Evolutionary conservation across 2,113 vertebrate genomes (phyloP).

Genomic region (Hemichromis elongatus): DNA sequence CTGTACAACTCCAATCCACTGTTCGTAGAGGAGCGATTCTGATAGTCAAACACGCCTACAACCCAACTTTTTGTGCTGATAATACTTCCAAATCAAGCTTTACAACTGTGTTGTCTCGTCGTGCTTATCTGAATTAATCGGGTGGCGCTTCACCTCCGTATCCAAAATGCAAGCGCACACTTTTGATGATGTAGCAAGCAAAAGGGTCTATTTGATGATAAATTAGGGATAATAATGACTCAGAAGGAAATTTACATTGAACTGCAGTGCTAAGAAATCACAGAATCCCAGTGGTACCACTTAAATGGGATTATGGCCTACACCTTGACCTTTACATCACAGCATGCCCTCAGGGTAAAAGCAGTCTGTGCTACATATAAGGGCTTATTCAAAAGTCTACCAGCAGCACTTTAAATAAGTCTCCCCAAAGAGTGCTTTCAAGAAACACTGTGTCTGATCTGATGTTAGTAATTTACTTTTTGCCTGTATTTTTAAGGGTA

Average conservation of each 20-base stretch:
- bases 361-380: neutral
- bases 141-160: neutral
- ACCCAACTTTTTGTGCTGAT: neutral
- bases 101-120: neutral
- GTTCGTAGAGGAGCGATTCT: neutral
- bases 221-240: neutral
- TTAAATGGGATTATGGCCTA: neutral
- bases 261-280: neutral
- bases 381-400: neutral
- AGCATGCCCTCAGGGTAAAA: neutral
- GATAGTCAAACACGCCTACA: neutral
- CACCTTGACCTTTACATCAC: neutral
- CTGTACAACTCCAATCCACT: neutral
- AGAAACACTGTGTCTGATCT: conserved; percentile 4
- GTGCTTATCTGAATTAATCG: neutral
- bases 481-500: conserved; percentile 4
- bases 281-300: neutral
- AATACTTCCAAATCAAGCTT: neutral
- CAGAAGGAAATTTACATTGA: neutral
- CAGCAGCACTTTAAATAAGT: neutral
- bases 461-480: conserved; percentile 2
- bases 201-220: neutral
- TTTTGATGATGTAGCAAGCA: neutral
- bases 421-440: neutral
- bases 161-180: neutral